Evolutionary conservation across 1,140 invertebrate genomes (phyloP).

Genomic region (Gonioctena quinquepunctata): DNA sequence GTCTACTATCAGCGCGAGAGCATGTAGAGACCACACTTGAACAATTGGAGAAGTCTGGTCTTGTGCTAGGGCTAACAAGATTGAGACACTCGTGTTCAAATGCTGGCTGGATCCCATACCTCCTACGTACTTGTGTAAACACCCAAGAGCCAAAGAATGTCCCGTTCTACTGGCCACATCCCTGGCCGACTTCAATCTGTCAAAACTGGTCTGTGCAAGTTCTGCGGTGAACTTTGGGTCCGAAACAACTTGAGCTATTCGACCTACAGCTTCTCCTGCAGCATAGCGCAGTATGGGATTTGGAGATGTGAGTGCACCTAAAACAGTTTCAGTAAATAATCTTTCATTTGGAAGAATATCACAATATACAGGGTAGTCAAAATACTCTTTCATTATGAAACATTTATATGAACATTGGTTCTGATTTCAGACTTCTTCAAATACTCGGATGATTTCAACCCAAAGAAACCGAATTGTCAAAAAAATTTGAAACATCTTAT

Average conservation of each 20-base stretch:
- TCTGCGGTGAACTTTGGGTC: constrained; percentile 88
- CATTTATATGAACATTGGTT: no score
- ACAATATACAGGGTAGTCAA: no score
- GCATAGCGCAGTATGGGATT: constrained; percentile 88
- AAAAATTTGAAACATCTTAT: no score
- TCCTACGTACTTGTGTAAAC: constrained; percentile 87
- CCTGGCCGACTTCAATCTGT: constrained; percentile 82
- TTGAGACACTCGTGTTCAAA: constrained; percentile 90
- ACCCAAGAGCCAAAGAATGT: constrained; percentile 90
- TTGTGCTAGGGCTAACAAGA: constrained; percentile 91
- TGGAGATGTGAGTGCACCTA: constrained; percentile 78
- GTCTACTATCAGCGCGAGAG: constrained; percentile 92
- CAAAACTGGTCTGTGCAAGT: constrained; percentile 88
- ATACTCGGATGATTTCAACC: no score
- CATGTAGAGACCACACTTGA: constrained; percentile 96
- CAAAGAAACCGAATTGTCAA: no score
- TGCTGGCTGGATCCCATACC: constrained; percentile 91
- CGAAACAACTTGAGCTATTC: constrained; percentile 85
- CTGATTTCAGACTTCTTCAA: no score
- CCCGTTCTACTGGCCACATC: constrained; percentile 90
- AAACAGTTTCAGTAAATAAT: no score
- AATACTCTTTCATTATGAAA: no score
- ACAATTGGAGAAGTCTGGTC: constrained; percentile 87
- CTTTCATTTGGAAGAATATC: no score
- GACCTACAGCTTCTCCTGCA: constrained; percentile 83